These are phyloP conservation scores for Etheostoma nigrum DNA, from an alignment of 2,797 vertebrate species.

Conservation along the genomic window DNA sequence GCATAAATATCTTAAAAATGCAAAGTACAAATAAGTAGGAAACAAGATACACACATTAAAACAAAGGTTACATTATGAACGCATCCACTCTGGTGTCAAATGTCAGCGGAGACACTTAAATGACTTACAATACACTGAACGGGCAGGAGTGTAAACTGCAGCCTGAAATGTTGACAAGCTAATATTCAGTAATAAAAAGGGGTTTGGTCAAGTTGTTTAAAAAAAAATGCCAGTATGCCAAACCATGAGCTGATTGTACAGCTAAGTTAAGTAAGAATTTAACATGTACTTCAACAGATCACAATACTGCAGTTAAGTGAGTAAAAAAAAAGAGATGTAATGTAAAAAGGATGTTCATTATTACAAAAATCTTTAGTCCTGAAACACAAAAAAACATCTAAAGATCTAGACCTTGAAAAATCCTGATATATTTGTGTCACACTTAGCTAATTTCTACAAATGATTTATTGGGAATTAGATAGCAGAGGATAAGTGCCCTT, in stretches of 20 bases:
- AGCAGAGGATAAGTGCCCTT: constrained; percentile 24
- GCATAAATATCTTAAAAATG: background rate
- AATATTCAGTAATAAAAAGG: background rate
- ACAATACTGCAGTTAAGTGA: background rate
- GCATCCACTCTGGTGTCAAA: background rate
- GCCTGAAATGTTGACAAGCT: constrained; percentile 3
- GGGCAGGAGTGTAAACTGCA: background rate
- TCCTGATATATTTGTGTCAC: background rate
- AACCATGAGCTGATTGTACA: background rate
- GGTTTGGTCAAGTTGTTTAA: background rate
- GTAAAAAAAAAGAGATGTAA: background rate
- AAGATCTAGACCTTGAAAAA: background rate
- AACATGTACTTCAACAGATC: background rate
- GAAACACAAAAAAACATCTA: background rate
- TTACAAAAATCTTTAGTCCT: background rate
- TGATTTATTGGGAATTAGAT: constrained; percentile 9
- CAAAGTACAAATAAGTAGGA: background rate
- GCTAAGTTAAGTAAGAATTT: background rate
- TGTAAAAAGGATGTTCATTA: background rate
- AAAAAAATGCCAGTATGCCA: background rate
- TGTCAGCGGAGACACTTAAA: background rate
- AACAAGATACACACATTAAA: background rate
- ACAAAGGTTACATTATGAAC: too few relatives aligned
- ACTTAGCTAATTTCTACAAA: background rate
- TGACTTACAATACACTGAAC: background rate